A percentile compares a stretch with the other conserved stretches of the same genome.
phyloP scores from a whole-genome alignment of 2,888 invertebrate species.

The Cyclophora punctaria region DNA sequence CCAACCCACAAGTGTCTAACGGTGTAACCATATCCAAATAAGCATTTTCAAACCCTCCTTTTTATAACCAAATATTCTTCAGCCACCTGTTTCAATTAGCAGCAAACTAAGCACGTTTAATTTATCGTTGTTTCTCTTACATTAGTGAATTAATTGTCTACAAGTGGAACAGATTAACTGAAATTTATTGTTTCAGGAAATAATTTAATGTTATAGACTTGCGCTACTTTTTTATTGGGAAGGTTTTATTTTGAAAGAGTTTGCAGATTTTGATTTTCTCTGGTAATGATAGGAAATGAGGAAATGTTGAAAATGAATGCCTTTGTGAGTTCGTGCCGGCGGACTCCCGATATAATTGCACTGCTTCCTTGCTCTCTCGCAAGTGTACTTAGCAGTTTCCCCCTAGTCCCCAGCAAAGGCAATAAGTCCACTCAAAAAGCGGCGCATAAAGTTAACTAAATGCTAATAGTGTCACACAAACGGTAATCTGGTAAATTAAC shows the following conservation, averaged over 20 bases:
- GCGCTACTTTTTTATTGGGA: not conserved
- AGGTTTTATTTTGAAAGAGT: no score
- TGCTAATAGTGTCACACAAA: conserved; percentile 35
- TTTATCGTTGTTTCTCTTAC: not conserved
- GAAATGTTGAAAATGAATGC: conserved; percentile 26
- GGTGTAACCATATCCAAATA: conserved; percentile 2
- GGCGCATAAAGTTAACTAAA: conserved; percentile 37
- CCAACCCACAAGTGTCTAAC: conserved; percentile 6
- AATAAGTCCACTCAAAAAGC: conserved; percentile 30
- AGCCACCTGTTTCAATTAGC: not conserved
- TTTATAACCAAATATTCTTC: not conserved
- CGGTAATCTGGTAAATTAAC: conserved; percentile 40
- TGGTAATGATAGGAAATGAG: no score
- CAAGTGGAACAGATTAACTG: conserved; percentile 11
- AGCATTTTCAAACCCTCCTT: conserved; percentile 10
- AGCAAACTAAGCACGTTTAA: not conserved
- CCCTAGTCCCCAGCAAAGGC: conserved; percentile 22
- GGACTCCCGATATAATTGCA: conserved; percentile 29
- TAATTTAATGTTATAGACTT: conserved; percentile 12
- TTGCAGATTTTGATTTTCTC: no score
- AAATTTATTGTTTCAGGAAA: conserved; percentile 8
- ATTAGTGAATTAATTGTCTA: not conserved
- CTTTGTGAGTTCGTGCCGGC: conserved; percentile 23
- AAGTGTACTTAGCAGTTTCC: conserved; percentile 29
- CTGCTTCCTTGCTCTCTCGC: conserved; percentile 27